Base-by-base conservation (phyloP, 2,113 vertebrate species). In the Zeus faber region DNA sequence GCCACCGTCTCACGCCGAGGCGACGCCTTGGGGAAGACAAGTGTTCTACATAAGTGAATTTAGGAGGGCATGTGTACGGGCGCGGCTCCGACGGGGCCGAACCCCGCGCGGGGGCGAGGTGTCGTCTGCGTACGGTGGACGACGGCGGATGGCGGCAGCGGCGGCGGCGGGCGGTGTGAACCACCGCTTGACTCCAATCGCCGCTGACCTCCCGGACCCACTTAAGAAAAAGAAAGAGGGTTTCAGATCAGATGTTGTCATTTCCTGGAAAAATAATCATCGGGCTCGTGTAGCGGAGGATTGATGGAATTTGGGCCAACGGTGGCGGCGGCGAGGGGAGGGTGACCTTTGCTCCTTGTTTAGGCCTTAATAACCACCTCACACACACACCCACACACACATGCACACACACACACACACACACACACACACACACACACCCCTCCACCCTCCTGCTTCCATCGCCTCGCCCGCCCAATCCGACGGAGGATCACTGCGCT, bases 251-350 rank as follows among this genome's bases (percentile, higher is more conserved):
- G 84, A 87, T 66, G 70, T 67, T 65, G 58, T 43, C 44, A 54
- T 65, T 88, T 89, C 80, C 84, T 51, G 0, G 79, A 85, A 43
- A 17, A 87, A 77, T 75, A 88, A 88, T 91, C 83, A 80, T 59
- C 72, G 47, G 58, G 44, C 67, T 64, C 78, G 83, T 84, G 78
- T 85, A 72, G 70, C 74, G 52, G 53, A 64, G 77, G 66, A 82
- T 56, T 49, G 78, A 86, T 58, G 52, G 60, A 82, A 91, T 90
- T 73, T 84, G 76, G 88, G 89, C 90, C 88, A 90, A 79, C 71
- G 77, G 73, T 75, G 85, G 75, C 68, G 50, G 77, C 88, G 81
- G n/a, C n/a, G n/a, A n/a, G 82, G 3, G 26, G 80, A 86, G 71
- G 69, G 65, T 39, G 46, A 83, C 76, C 80, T 73, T 62, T 83